Conservation (phyloP, 1,140 invertebrate species). For the Zeugodacus cucurbitae region DNA sequence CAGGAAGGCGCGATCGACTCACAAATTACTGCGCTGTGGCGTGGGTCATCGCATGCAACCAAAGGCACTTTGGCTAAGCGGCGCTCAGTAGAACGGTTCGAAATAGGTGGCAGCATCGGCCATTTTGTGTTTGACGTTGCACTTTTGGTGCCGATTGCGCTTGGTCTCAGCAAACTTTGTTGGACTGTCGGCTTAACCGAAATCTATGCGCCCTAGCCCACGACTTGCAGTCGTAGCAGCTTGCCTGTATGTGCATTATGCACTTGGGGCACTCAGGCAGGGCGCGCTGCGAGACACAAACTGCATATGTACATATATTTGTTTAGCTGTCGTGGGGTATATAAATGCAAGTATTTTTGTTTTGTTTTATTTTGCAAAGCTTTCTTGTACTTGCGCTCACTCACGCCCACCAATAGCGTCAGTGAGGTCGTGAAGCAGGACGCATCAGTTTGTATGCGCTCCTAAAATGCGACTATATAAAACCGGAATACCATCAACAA, state of each 20-base stretch:
- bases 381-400: neutral
- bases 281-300: neutral
- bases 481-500: neutral
- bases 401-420: neutral
- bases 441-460: neutral
- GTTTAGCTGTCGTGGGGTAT: neutral
- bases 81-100: neutral
- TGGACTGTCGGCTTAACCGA: neutral
- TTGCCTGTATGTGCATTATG: neutral
- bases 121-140: conserved; percentile 10
- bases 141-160: neutral
- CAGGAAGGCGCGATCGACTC: neutral
- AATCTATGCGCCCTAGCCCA: neutral
- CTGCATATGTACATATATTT: neutral
- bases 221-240: neutral
- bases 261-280: neutral
- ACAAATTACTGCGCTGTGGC: neutral
- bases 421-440: neutral
- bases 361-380: neutral
- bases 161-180: neutral
- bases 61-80: neutral
- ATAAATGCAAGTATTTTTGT: neutral
- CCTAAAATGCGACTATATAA: neutral
- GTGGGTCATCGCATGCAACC: neutral
- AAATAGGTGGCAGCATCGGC: neutral